Percentiles rank a stretch among this genome's conserved stretches.
Conservation (phyloP, 1,140 invertebrate species). For the Helicoverpa zea region DNA sequence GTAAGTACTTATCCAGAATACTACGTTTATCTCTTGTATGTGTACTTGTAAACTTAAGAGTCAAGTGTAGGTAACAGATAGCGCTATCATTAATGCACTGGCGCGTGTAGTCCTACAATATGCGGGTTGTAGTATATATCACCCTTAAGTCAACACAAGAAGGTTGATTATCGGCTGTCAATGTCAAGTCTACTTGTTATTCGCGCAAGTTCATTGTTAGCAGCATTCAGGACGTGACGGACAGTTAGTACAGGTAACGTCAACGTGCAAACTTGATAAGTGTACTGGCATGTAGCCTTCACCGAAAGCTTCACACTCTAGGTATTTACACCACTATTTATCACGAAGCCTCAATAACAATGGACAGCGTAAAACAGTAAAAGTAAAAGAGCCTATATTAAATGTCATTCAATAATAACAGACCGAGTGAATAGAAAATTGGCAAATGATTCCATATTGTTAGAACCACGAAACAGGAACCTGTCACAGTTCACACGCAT, state of each 20-base stretch:
- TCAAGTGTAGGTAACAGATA: slow-evolving; percentile 82
- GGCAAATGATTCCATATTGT: slow-evolving; percentile 11
- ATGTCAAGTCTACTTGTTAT: slow-evolving; percentile 49
- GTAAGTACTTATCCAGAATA: slow-evolving; percentile 45
- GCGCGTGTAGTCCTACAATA: slow-evolving; percentile 74
- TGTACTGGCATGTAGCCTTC: slow-evolving; percentile 52
- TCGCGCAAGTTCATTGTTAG: slow-evolving; percentile 63
- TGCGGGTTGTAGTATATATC: slow-evolving; percentile 66
- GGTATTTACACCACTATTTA: slow-evolving; percentile 25
- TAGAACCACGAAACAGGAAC: slow-evolving; percentile 18
- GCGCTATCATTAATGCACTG: slow-evolving; percentile 75
- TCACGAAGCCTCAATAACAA: neutral
- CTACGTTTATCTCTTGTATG: slow-evolving; percentile 31
- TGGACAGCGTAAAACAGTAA: neutral
- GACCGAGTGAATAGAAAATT: neutral
- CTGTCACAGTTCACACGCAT: slow-evolving; percentile 32
- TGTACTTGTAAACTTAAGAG: slow-evolving; percentile 65
- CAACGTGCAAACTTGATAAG: slow-evolving; percentile 55
- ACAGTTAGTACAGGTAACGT: slow-evolving; percentile 63
- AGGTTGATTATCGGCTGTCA: slow-evolving; percentile 38
- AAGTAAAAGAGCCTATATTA: neutral
- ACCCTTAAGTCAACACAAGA: slow-evolving; percentile 54
- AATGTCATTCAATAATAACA: neutral
- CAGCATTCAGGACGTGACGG: slow-evolving; percentile 79
- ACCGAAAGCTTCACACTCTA: slow-evolving; percentile 13